phyloP scores from a whole-genome alignment of 2,797 vertebrate genomes.

The Poecile montanus region DNA sequence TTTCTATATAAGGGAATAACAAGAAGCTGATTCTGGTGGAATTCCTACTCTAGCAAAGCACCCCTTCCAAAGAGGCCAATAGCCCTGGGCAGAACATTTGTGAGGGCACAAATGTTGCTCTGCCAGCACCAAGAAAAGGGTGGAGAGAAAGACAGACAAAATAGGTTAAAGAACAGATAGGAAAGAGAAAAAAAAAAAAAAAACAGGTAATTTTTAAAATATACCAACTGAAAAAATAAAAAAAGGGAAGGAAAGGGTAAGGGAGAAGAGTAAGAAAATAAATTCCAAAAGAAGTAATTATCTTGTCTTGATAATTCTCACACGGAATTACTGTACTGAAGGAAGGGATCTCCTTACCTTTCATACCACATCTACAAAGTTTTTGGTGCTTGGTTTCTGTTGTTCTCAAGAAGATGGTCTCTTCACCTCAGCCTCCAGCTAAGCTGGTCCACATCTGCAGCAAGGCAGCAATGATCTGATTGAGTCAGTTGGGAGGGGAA shows the following conservation, averaged over 20 bases:
- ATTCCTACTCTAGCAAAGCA: conserved; percentile 2
- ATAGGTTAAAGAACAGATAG: neutral
- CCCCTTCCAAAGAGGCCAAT: neutral
- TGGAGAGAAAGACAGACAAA: neutral
- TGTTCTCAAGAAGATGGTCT: neutral
- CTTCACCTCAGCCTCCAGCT: neutral
- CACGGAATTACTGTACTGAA: neutral
- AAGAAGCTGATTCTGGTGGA: conserved; percentile 40
- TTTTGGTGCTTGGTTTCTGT: neutral
- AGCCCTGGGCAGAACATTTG: neutral
- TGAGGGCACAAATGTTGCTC: neutral
- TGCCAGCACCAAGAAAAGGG: neutral
- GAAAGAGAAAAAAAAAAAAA: neutral
- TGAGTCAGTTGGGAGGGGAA: neutral
- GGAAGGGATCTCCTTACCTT: neutral
- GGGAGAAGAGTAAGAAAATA: neutral
- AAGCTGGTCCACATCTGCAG: neutral
- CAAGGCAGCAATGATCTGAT: neutral
- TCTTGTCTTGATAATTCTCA: neutral
- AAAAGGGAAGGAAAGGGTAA: neutral
- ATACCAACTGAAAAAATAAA: neutral
- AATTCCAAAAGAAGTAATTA: neutral
- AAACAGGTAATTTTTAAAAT: neutral
- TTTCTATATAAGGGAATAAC: conserved; percentile 50
- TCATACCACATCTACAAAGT: neutral